Base-by-base conservation (phyloP, 2,888 invertebrate genomes). In the Timema podura region DNA sequence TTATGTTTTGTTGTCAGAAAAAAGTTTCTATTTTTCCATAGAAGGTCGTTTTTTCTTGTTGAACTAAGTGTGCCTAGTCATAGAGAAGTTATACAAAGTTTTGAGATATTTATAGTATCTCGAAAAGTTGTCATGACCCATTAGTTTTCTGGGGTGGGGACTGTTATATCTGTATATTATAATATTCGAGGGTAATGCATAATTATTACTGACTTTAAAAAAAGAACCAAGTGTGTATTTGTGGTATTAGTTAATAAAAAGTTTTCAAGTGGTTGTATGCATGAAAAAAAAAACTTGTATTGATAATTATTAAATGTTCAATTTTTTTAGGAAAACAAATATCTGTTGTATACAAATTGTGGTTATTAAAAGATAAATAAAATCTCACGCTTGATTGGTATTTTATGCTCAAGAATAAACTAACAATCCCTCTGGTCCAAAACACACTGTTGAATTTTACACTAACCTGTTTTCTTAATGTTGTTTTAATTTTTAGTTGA, bases 1-100 rank as follows among this genome's bases (percentile, higher is more conserved):
- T 81, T 81, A 80, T 76, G 78, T 80, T 82, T 80, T 80, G 82
- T 82, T 81, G 78, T 81, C 81, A 80, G 82, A 81, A 61, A 30
- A 61, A 61, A 81, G 82, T 82, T 82, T 83, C 82, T 75, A 82
- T 82, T 83, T 83, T 83, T 82, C 74, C 82, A 82, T 81, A 81
- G 80, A 78, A 82, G 45, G 61, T 30, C 80, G 81, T 84, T 85
- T 85, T 85, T 84, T 84, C 84, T 85, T 85, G 84, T 84, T 83
- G 84, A 85, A 85, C 83, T 85, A 86, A 84, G 85, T 86, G 86
- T 86, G 86, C 86, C 86, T 86, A 86, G 86, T 86, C 85, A 85
- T 74, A 72, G 85, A 84, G 83, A 61, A 61, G 61, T 61, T 61
- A 61, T 44, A 61, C 45, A 44, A 61, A 61, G 45, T 11, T 61